A percentile compares a stretch with the other conserved stretches of the same genome.
phyloP scores from a whole-genome alignment of 2,113 vertebrate species.

The Protomyctophum bolini region DNA sequence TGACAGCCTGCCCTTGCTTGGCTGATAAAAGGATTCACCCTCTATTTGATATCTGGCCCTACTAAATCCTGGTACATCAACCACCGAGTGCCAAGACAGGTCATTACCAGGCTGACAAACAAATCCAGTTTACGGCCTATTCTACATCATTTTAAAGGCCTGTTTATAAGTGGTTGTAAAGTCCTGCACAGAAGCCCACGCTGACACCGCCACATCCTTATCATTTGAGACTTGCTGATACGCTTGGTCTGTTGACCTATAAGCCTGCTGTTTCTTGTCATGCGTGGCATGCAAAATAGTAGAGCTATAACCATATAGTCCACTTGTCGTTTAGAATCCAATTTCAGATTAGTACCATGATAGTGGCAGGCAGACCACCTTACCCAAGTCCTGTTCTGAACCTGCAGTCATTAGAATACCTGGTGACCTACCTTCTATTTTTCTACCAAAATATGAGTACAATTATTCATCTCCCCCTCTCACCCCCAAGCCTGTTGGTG shows the following conservation, averaged over 20 bases:
- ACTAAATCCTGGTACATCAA: conserved; percentile 29
- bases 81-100: conserved; percentile 39
- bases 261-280: conserved; percentile 12
- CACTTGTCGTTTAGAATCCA: no score
- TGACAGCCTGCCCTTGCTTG: conserved; percentile 50
- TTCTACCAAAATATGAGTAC: no score
- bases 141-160: conserved; percentile 65
- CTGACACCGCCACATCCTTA: conserved; percentile 31
- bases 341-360: no score
- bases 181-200: conserved; percentile 45
- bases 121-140: conserved; percentile 64
- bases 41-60: conserved; percentile 18
- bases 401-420: no score
- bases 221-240: conserved; percentile 45
- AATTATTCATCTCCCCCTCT: no score
- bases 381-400: no score
- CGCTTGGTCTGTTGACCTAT: conserved; percentile 38
- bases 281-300: neutral
- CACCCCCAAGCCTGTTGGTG: no score
- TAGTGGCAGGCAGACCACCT: no score
- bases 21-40: conserved; percentile 51
- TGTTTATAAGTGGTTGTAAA: conserved; percentile 68
- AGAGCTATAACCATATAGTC: no score
- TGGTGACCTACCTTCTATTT: no score
- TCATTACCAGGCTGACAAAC: conserved; percentile 68